Conservation (phyloP, 2,113 vertebrate species). For the Procavia capensis region DNA sequence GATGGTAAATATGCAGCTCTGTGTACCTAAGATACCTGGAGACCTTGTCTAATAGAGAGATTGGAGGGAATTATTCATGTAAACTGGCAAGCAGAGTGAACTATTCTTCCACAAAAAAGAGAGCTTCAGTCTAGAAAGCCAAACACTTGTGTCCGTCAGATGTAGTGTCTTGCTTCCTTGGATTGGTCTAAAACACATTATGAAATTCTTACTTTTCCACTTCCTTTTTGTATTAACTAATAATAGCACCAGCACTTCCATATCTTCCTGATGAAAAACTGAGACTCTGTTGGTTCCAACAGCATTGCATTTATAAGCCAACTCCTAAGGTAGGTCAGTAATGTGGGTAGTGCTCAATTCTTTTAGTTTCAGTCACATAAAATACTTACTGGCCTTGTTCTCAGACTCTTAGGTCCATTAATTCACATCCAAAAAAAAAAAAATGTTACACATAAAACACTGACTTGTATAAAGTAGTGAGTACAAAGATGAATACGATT, state of each 20-base stretch:
- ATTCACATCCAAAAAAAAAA: slow-evolving; percentile 9
- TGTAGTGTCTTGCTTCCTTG: background rate
- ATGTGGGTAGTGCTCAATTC: background rate
- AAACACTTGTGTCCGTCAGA: background rate
- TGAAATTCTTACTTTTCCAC: background rate
- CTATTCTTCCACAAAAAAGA: background rate
- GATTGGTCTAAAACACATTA: background rate
- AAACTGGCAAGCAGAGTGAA: background rate
- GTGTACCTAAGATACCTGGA: background rate
- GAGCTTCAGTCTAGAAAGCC: background rate
- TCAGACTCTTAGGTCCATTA: background rate
- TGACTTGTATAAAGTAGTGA: background rate
- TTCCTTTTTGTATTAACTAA: background rate
- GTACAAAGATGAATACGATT: background rate
- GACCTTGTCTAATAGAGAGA: background rate
- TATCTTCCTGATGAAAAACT: background rate
- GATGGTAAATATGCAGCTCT: background rate
- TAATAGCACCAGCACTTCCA: background rate
- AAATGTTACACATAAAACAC: background rate
- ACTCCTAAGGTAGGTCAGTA: background rate
- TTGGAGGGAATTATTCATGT: background rate
- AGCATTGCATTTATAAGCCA: background rate
- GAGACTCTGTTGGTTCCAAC: background rate
- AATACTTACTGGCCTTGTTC: background rate
- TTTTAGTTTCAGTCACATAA: background rate